Conservation (phyloP, 2,888 invertebrate genomes). For the Harpalus rubripes region DNA sequence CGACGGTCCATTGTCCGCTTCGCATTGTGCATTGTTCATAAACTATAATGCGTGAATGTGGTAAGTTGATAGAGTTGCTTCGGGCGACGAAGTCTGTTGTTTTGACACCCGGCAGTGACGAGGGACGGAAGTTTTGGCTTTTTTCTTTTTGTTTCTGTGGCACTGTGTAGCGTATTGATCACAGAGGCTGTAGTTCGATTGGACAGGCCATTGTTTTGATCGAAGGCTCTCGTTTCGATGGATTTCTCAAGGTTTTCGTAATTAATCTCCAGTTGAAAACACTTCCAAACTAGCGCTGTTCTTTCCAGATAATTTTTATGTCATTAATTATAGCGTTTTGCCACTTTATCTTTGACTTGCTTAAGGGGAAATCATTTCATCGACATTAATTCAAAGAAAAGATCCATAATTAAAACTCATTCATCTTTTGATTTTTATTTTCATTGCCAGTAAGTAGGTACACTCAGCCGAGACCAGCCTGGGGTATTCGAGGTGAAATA, state of each 20-base stretch:
- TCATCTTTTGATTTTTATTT: not conserved
- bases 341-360: slow-evolving; percentile 35
- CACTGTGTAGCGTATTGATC: slow-evolving; percentile 55
- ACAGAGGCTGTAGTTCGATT: slow-evolving; percentile 53
- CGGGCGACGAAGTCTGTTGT: slow-evolving; percentile 57
- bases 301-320: slow-evolving; percentile 51
- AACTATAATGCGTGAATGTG: slow-evolving; percentile 53
- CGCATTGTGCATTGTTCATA: slow-evolving; percentile 59
- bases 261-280: slow-evolving; percentile 57
- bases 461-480: too few relatives aligned
- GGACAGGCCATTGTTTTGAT: slow-evolving; percentile 63
- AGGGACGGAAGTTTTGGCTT: slow-evolving; percentile 57
- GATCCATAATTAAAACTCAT: not conserved
- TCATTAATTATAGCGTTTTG: slow-evolving; percentile 47
- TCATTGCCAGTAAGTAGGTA: not conserved
- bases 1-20: slow-evolving; percentile 52
- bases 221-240: slow-evolving; percentile 49
- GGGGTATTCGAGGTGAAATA: too few relatives aligned
- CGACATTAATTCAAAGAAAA: not conserved
- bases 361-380: slow-evolving; percentile 24
- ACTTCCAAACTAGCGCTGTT: slow-evolving; percentile 38
- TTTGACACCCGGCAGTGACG: slow-evolving; percentile 60
- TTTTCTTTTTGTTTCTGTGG: slow-evolving; percentile 49
- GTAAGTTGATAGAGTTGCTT: slow-evolving; percentile 61
- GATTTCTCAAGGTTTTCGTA: slow-evolving; percentile 58